Base-by-base conservation (phyloP, 1,140 invertebrate species). In the Microplitis demolitor region DNA sequence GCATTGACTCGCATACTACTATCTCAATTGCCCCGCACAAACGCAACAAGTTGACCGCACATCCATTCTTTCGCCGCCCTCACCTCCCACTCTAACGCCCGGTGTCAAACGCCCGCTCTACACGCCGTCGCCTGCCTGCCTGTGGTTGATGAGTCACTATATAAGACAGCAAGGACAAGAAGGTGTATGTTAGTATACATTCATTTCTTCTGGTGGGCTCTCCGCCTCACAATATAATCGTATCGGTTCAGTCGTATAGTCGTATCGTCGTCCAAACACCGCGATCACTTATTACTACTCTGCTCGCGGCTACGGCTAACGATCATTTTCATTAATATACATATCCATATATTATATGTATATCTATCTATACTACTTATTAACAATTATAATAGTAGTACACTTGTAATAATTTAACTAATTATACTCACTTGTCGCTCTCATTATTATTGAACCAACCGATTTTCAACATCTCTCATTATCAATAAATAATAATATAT, bases 151-250 rank as follows among this genome's bases (percentile, higher is more conserved):
- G 85, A 85, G 80, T 84, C 82, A 85, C 82, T 87, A 87, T 87
- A 87, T 85, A 87, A 86, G 84, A 83, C 82, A 83, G 84, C 84
- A 87, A 87, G 84, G 84, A 86, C 83, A 85, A 84, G 83, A 85
- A 84, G 80, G 83, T 83, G 80, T 85, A 85, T 84, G 82, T 83
- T 85, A 86, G 85, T 85, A 81, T 80, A 84, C 80, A 85, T 76
- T 84, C 81, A 84, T 84, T 85, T 76, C 81, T 80, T 86, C 81
- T 78, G 78, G 84, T 82, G 78, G 79, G 79, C 83, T 80, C 83
- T 81, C 83, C 80, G 53, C 53, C 31, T 13, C 34, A 16, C 35
- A 62, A n/a, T 37, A 76, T 75, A 63, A 71, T 66, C 71, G 63
- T 45, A 45, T 45, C 39, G 39, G 75, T 60, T 69, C 68, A 37